Evolutionary conservation across 2,113 vertebrate species (phyloP).

Genomic region (Poeciliopsis retropinna): DNA sequence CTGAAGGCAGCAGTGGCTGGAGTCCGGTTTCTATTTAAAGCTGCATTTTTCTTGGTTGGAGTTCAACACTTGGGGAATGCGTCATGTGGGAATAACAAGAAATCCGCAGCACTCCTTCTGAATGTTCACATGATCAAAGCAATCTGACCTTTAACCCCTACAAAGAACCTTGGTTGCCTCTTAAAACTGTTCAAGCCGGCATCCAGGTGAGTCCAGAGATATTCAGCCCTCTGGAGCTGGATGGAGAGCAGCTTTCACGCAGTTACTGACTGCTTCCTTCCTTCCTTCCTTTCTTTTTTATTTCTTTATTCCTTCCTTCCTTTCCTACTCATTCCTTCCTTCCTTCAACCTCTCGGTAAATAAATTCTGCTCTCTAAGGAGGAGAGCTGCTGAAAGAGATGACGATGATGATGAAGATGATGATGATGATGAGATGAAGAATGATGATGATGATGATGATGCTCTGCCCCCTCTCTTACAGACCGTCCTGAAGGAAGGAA

Average conservation of each 20-base stretch:
- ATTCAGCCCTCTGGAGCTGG: too few species aligned
- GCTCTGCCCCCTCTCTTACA: constrained; percentile 53
- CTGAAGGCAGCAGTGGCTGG: constrained; percentile 11
- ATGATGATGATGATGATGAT: background rate
- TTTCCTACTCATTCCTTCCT: too few species aligned
- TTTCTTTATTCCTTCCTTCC: too few species aligned
- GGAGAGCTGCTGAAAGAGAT: background rate
- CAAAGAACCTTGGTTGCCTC: background rate
- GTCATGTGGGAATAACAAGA: background rate
- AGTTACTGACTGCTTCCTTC: too few species aligned
- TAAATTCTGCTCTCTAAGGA: too few species aligned
- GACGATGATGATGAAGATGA: too few species aligned
- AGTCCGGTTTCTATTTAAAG: background rate
- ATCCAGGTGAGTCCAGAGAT: too few species aligned
- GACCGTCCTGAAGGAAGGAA: constrained; percentile 95
- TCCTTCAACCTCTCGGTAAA: too few species aligned
- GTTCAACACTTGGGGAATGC: background rate
- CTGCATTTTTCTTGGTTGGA: background rate
- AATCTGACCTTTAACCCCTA: background rate
- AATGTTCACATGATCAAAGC: background rate
- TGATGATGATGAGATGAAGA: too few species aligned
- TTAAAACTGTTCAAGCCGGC: too few species aligned
- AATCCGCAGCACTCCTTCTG: background rate
- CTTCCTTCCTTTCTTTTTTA: too few species aligned
- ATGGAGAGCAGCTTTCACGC: too few species aligned